Percentiles rank a stretch among this genome's conserved stretches.
Evolutionary conservation across 2,888 invertebrate genomes (phyloP).

Genomic region (Acheta domesticus): DNA sequence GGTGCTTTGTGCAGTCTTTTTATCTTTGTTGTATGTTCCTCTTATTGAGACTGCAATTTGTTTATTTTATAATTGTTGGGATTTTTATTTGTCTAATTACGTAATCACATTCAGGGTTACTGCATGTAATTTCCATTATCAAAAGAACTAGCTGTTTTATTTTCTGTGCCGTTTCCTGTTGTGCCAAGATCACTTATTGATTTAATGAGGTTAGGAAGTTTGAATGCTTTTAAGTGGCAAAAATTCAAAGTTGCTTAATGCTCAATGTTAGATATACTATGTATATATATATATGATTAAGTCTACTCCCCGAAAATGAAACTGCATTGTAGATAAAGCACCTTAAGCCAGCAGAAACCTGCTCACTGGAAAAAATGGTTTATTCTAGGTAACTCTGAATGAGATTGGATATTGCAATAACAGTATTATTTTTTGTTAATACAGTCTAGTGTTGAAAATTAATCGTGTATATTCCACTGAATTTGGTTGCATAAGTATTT

Average conservation of each 20-base stretch:
- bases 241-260: too few relatives aligned
- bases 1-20: constrained; percentile 18
- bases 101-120: background rate
- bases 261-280: too few relatives aligned
- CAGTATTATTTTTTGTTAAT: constrained; percentile 18
- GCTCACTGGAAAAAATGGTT: background rate
- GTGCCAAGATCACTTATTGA: too few relatives aligned
- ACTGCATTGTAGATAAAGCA: too few relatives aligned
- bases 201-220: too few relatives aligned
- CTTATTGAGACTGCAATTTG: constrained; percentile 4
- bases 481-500: constrained; percentile 11
- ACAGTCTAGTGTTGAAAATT: background rate
- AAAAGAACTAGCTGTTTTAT: too few relatives aligned
- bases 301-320: too few relatives aligned
- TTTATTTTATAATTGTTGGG: constrained; percentile 2
- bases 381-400: constrained; percentile 11
- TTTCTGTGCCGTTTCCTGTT: too few relatives aligned
- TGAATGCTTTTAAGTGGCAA: too few relatives aligned
- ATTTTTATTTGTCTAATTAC: background rate
- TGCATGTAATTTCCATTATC: background rate
- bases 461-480: background rate
- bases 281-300: too few relatives aligned
- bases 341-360: too few relatives aligned
- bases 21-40: constrained; percentile 5
- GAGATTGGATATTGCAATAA: constrained; percentile 10